Base-by-base conservation (phyloP, 2,888 invertebrate genomes). In the Cotesia congregata region DNA sequence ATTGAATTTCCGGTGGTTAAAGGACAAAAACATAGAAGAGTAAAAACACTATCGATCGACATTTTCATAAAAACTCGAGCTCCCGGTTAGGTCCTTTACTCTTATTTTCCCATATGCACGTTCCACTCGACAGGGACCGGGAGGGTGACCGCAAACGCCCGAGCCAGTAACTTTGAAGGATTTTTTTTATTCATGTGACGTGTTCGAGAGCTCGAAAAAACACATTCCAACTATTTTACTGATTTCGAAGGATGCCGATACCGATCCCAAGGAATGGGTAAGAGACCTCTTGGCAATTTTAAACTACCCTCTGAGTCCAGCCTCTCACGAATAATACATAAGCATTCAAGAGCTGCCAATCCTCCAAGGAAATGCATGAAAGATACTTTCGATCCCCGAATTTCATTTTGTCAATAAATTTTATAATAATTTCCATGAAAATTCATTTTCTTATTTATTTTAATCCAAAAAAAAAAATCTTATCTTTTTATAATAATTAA, bases 181-280 rank as follows among this genome's bases (percentile, higher is more conserved):
- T 86, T 88, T 88, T 88, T 76, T 87, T 88, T 88, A 88, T 88
- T 88, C 88, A 88, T 88, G 87, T 83, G 88, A 88, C 87, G 88
- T 86, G 86, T 86, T 86, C 84, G 86, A 88, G 88, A 85, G 88
- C 83, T 87, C 84, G 86, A 87, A 88, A 86, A 87, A 88, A 87
- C 86, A 88, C 87, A 87, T 88, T 88, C 87, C 83, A 79, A 82
- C 83, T 84, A 87, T 86, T 78, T 69, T 62, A 39, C 12, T 40
- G 41, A 62, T 9, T 70, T 4, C 12, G 12, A 59, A 17, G 7
- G 15, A 41, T 17, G 50, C 12, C 15, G 61, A 72, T 39, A 30
- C 30, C 30, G 30, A 30, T 30, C 30, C 30, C 30, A 0, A 30
- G 12, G 9, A 64, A 72, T 60, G 15, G 50, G 41, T 61, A 64